Evolutionary conservation across 2,113 vertebrate genomes (phyloP), one percentile per base, ranked within the genome.

Genomic region (Hirundichthys speculiger): DNA sequence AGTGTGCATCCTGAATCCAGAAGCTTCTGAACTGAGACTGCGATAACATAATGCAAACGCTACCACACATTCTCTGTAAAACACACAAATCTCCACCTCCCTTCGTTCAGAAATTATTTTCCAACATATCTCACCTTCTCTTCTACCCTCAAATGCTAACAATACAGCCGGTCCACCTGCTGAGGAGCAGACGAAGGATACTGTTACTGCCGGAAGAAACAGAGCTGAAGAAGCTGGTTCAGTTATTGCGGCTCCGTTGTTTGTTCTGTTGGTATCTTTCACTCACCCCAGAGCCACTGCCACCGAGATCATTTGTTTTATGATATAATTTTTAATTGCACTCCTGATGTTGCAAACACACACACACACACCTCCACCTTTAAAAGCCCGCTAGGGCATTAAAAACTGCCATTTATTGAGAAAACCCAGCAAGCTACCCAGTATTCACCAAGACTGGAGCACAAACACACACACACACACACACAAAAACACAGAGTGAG

Each of bases 341-440:
- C n/a, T n/a, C n/a, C n/a, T n/a, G n/a, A 13, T 41, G 20, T 25
- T 50, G 39, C 50, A 63, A 50, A n/a, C 49, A 58, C 41, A 54
- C 11, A 39, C 25, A 72, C 20, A 43, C 40, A 48, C 24, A 62
- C 40, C 21, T 39, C 10, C 52, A 78, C 40, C 71, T 69, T 40
- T 64, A 45, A 74, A 24, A 79, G 54, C 59, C 45, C 8, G 21
- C 49, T 62, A 22, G 65, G 59, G 47, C 49, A 4, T 56, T 68
- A 66, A 81, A 56, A 67, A 65, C 56, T 56, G 53, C 48, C 39
- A 71, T 81, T 83, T 77, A 89, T 75, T 50, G 62, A 83, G 69
- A 30, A 75, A 86, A 87, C 58, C 25, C 58, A 59, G 73, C 70
- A 53, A 76, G 69, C 75, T 61, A 67, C 66, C 73, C 67, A 76